Evolutionary conservation across 2,888 invertebrate species (phyloP).

Genomic region (Willowsia nigromaculata): DNA sequence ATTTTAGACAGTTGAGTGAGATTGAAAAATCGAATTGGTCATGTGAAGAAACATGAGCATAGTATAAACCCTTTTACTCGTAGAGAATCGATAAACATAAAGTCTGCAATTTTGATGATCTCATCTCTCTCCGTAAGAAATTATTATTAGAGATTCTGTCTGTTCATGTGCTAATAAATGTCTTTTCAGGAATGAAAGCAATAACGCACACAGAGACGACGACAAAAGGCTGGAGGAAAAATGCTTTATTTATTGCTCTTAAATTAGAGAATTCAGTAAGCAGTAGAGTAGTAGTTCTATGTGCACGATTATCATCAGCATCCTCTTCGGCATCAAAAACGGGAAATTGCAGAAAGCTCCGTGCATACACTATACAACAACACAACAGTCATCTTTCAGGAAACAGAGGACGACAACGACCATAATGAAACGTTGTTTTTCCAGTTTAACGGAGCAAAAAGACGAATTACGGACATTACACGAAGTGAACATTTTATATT

Average conservation of each 20-base stretch:
- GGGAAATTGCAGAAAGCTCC: constrained; percentile 64
- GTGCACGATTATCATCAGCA: constrained; percentile 33
- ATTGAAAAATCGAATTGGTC: constrained; percentile 57
- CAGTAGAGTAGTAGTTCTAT: neutral
- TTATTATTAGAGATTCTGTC: constrained; percentile 59
- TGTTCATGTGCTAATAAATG: constrained; percentile 59
- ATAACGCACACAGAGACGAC: neutral
- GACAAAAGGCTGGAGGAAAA: constrained; percentile 44
- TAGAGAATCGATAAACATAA: neutral
- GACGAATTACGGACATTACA: constrained; percentile 54
- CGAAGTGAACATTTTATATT: constrained; percentile 24
- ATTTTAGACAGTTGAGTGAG: constrained; percentile 56
- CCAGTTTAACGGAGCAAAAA: constrained; percentile 39
- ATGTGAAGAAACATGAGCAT: neutral
- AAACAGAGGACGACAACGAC: constrained; percentile 51
- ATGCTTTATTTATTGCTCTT: constrained; percentile 25
- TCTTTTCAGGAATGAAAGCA: constrained; percentile 50
- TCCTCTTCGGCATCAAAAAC: constrained; percentile 53
- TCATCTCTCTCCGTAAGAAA: constrained; percentile 41
- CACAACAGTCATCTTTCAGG: constrained; percentile 37
- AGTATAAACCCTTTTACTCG: constrained; percentile 1
- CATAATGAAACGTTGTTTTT: constrained; percentile 58
- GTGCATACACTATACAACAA: constrained; percentile 53
- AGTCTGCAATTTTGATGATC: constrained; percentile 55
- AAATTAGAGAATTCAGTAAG: constrained; percentile 18